These are phyloP conservation scores for Odocoileus hemionus DNA, from an alignment of 2,113 vertebrate species.

Conservation along the genomic window DNA sequence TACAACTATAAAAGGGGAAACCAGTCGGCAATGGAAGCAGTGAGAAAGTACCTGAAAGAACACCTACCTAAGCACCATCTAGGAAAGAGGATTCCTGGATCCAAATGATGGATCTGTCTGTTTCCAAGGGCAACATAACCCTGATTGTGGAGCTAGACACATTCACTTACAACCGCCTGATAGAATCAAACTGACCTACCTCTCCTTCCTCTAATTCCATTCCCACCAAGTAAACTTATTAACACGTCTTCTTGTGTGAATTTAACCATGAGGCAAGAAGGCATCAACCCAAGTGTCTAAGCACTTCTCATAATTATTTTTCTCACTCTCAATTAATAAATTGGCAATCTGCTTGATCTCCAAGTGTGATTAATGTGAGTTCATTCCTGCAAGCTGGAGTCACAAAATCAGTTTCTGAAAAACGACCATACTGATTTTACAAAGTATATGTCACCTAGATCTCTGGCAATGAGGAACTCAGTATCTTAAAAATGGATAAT, in stretches of 20 bases:
- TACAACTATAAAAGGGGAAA: background rate
- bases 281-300: background rate
- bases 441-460: background rate
- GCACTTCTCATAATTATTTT: background rate
- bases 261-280: background rate
- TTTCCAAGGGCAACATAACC: background rate
- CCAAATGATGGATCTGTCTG: background rate
- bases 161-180: background rate
- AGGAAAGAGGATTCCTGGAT: conserved; percentile 19
- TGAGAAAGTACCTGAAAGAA: background rate
- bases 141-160: background rate
- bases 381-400: background rate
- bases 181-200: background rate
- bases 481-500: background rate
- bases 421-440: background rate
- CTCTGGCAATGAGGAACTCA: background rate
- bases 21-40: background rate
- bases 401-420: background rate
- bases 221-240: background rate
- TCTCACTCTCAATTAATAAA: background rate
- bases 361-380: background rate
- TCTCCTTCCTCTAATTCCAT: background rate
- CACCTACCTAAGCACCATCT: background rate
- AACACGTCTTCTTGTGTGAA: background rate
- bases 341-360: background rate